phyloP scores from a whole-genome alignment of 2,888 invertebrate species.

The Pheosia tremula region DNA sequence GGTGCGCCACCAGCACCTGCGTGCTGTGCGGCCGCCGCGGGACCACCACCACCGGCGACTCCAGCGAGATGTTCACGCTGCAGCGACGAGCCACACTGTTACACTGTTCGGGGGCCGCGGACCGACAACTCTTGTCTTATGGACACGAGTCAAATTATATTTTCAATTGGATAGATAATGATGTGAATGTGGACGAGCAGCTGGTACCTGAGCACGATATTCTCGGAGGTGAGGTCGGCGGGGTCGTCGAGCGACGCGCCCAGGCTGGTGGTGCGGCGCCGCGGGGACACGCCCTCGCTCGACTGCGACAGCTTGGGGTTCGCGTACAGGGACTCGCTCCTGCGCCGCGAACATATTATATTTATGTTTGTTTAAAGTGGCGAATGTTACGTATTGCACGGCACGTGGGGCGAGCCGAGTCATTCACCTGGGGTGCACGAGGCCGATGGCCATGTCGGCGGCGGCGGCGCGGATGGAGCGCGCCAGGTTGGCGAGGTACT shows the following conservation, averaged over 20 bases:
- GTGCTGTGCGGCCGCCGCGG: slow-evolving; percentile 91
- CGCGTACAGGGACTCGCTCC: slow-evolving; percentile 83
- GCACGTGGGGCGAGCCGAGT: background rate
- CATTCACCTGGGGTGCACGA: slow-evolving; percentile 88
- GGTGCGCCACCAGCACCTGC: slow-evolving; percentile 95
- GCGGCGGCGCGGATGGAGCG: slow-evolving; percentile 95
- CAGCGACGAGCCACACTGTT: slow-evolving; percentile 13
- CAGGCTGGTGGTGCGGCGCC: slow-evolving; percentile 69
- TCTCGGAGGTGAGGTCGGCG: slow-evolving; percentile 61
- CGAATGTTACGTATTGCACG: too few relatives aligned
- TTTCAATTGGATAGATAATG: too few relatives aligned
- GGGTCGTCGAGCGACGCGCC: slow-evolving; percentile 77
- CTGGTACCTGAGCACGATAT: slow-evolving; percentile 66
- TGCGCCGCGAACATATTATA: slow-evolving; percentile 29
- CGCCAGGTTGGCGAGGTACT: slow-evolving; percentile 93
- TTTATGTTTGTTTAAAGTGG: too few relatives aligned
- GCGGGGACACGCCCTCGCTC: slow-evolving; percentile 70
- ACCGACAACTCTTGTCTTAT: too few relatives aligned
- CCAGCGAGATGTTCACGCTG: slow-evolving; percentile 91
- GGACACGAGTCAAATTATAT: too few relatives aligned
- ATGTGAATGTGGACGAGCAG: too few relatives aligned
- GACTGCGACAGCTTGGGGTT: slow-evolving; percentile 82
- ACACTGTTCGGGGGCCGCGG: background rate
- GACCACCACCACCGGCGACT: slow-evolving; percentile 96
- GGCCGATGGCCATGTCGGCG: slow-evolving; percentile 96